These are phyloP conservation scores for Trinectes maculatus DNA, from an alignment of 2,113 vertebrate genomes.

Conservation along the genomic window DNA sequence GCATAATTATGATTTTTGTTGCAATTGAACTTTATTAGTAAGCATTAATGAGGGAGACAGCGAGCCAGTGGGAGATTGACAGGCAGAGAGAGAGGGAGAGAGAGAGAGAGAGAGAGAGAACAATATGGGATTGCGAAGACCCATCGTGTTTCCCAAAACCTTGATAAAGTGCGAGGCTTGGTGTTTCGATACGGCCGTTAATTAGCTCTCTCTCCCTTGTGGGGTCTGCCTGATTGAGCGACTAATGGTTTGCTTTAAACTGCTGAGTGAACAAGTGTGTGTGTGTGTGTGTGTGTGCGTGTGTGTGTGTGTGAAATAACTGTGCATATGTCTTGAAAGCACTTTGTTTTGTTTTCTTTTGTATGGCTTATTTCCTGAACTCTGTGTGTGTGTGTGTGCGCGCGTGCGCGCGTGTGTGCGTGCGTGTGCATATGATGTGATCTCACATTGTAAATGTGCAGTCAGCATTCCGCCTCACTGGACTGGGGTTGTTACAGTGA, in stretches of 20 bases:
- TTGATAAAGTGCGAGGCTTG: conserved; percentile 71
- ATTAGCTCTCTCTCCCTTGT: conserved; percentile 75
- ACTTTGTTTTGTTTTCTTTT: conserved; percentile 58
- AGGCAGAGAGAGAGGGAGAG: conserved; percentile 7
- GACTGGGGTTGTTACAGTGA: conserved; percentile 39
- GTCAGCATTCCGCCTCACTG: conserved; percentile 54
- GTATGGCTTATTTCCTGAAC: conserved; percentile 50
- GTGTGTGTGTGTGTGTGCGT: conserved; percentile 32
- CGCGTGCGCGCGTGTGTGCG: neutral
- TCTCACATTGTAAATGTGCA: too few species aligned
- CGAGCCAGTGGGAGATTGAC: conserved; percentile 18
- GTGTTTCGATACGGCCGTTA: conserved; percentile 70
- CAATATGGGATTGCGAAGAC: conserved; percentile 48
- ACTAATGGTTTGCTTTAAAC: conserved; percentile 79
- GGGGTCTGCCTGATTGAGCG: conserved; percentile 75
- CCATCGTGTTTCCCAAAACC: conserved; percentile 63
- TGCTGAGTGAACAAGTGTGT: conserved; percentile 68
- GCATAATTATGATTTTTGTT: conserved; percentile 4
- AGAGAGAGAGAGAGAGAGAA: conserved; percentile 23
- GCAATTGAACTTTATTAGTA: conserved; percentile 18
- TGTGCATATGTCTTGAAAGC: conserved; percentile 30
- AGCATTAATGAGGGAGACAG: conserved; percentile 1
- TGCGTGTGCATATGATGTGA: conserved; percentile 20
- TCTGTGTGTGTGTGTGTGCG: conserved; percentile 22
- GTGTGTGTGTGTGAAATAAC: conserved; percentile 30